Conservation (phyloP, 2,888 invertebrate species). For the Parthenolecanium corni region DNA sequence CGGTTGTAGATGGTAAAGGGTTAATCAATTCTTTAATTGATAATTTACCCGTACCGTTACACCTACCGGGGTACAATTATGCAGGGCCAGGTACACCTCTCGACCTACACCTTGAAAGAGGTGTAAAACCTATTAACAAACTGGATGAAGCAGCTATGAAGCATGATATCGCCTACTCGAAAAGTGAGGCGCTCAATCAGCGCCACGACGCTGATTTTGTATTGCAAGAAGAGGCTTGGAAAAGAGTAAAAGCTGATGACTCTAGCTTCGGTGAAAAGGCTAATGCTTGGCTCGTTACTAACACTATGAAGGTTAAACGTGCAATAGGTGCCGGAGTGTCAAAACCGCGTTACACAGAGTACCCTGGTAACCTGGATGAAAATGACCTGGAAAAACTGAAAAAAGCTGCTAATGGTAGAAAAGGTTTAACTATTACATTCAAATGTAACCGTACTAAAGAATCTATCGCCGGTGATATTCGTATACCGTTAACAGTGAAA, state of each 20-base stretch:
- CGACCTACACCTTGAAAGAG: not conserved
- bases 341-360: not conserved
- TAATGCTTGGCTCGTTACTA: constrained; percentile 17
- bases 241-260: constrained; percentile 28
- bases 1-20: not conserved
- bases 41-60: too few species aligned
- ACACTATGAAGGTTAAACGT: constrained; percentile 27
- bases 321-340: constrained; percentile 32
- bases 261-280: constrained; percentile 22
- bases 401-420: not conserved
- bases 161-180: constrained; percentile 36
- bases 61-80: too few species aligned
- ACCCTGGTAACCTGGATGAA: not conserved
- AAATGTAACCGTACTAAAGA: not conserved
- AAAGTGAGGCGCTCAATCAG: constrained; percentile 28
- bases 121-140: too few species aligned
- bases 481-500: not conserved
- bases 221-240: constrained; percentile 31
- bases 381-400: not conserved
- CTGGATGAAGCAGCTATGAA: constrained; percentile 23
- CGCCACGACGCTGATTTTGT: constrained; percentile 29
- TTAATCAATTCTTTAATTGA: not conserved
- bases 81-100: too few species aligned
- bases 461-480: not conserved
- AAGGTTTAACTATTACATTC: not conserved